phyloP scores from a whole-genome alignment of 2,888 invertebrate species.

The Hololepta plana region DNA sequence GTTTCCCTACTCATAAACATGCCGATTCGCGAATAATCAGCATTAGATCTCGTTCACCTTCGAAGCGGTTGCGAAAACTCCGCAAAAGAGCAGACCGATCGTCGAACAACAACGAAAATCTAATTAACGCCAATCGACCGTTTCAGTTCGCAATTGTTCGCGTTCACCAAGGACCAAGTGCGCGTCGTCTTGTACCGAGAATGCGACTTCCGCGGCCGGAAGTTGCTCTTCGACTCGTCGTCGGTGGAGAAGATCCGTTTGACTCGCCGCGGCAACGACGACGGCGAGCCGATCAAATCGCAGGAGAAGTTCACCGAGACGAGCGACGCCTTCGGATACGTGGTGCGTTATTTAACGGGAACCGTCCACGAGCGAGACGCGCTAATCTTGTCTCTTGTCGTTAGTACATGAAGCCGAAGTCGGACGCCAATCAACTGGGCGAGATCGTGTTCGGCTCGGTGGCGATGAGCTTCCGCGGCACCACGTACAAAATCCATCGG shows the following conservation, averaged over 20 bases:
- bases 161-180: conserved; percentile 54
- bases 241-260: conserved; percentile 41
- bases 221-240: conserved; percentile 68
- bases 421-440: conserved; percentile 58
- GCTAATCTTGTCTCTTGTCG: conserved; percentile 5
- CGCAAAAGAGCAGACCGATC: too few relatives aligned
- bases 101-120: too few relatives aligned
- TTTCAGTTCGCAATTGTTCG: conserved; percentile 38
- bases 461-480: conserved; percentile 73
- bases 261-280: conserved; percentile 8
- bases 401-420: conserved; percentile 43
- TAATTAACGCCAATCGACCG: too few relatives aligned
- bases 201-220: conserved; percentile 66
- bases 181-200: conserved; percentile 70
- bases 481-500: conserved; percentile 70
- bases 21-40: too few relatives aligned
- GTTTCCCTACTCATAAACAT: too few relatives aligned
- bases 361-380: too few relatives aligned
- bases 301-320: conserved; percentile 35
- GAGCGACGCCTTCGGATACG: conserved; percentile 41
- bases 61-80: too few relatives aligned
- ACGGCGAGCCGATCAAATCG: conserved; percentile 8
- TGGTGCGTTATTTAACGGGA: conserved; percentile 31
- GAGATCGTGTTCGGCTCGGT: conserved; percentile 90
- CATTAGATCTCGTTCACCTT: too few relatives aligned